phyloP scores from a whole-genome alignment of 2,113 vertebrate species.

The Stigmatopora nigra region DNA sequence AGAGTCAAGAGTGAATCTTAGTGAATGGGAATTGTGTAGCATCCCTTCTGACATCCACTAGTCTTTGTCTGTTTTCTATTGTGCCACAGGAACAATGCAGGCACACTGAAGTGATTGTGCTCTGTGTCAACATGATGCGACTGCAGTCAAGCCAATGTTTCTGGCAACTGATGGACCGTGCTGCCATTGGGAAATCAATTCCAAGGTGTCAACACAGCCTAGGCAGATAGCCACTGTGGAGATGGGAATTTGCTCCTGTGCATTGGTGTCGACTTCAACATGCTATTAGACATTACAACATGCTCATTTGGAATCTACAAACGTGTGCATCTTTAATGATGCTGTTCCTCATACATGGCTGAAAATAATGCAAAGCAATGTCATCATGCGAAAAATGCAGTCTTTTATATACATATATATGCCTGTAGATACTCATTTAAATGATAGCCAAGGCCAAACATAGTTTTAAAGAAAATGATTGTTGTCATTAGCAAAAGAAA shows the following conservation, averaged over 20 bases:
- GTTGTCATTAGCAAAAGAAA: not conserved
- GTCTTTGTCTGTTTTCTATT: conserved; percentile 40
- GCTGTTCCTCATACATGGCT: not conserved
- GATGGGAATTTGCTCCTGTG: conserved; percentile 15
- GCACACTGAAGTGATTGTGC: conserved; percentile 62
- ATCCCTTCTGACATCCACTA: conserved; percentile 48
- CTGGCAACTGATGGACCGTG: conserved; percentile 56
- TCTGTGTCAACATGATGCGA: conserved; percentile 68
- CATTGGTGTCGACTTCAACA: conserved; percentile 22
- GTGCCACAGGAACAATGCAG: conserved; percentile 52
- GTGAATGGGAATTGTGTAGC: conserved; percentile 43
- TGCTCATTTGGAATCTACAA: not conserved
- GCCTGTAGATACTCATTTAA: no score
- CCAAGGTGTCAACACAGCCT: conserved; percentile 57
- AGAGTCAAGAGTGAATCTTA: conserved; percentile 58
- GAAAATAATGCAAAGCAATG: not conserved
- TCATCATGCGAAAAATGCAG: not conserved
- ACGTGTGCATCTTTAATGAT: conserved; percentile 1
- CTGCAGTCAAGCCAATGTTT: conserved; percentile 56
- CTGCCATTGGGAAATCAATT: conserved; percentile 70
- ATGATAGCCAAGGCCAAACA: no score
- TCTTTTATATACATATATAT: no score
- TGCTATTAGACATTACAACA: not conserved
- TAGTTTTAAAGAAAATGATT: not conserved
- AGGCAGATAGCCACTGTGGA: conserved; percentile 44